phyloP scores from a whole-genome alignment of 2,797 vertebrate genomes.

The Malacoctenus gilli region DNA sequence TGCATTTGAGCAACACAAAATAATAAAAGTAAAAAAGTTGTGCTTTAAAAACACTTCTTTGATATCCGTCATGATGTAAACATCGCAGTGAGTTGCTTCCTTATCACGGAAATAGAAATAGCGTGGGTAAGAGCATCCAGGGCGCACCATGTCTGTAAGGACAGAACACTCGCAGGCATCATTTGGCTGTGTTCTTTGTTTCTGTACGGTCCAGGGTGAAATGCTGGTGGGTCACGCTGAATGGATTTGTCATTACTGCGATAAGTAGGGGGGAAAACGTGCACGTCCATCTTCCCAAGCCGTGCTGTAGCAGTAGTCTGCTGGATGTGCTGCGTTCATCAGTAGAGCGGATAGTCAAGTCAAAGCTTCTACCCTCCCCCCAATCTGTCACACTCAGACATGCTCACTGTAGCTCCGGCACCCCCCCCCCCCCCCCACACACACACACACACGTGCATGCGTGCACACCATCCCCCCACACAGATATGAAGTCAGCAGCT shows the following conservation, averaged over 20 bases:
- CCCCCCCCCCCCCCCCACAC: no score
- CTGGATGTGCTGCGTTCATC: slow-evolving; percentile 60
- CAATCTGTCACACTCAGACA: slow-evolving; percentile 42
- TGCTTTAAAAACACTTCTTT: no score
- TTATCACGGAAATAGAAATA: no score
- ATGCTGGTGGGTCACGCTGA: not conserved
- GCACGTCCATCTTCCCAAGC: not conserved
- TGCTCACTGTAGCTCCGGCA: slow-evolving; percentile 43
- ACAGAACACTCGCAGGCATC: no score
- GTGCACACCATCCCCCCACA: slow-evolving; percentile 55
- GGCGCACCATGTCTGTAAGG: no score
- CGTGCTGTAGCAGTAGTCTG: slow-evolving; percentile 13
- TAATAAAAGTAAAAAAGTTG: no score
- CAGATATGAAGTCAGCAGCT: slow-evolving; percentile 79
- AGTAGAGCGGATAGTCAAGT: slow-evolving; percentile 56
- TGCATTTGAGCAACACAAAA: no score
- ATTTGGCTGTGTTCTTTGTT: no score
- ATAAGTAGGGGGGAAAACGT: slow-evolving; percentile 4
- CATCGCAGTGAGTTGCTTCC: no score
- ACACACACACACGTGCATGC: slow-evolving; percentile 29
- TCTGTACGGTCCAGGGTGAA: no score
- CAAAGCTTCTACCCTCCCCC: slow-evolving; percentile 67
- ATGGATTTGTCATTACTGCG: slow-evolving; percentile 9
- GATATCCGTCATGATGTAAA: no score
- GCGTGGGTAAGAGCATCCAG: no score